These are phyloP conservation scores for Trissolcus brochymenae DNA, from an alignment of 2,888 invertebrate species.

Conservation along the genomic window DNA sequence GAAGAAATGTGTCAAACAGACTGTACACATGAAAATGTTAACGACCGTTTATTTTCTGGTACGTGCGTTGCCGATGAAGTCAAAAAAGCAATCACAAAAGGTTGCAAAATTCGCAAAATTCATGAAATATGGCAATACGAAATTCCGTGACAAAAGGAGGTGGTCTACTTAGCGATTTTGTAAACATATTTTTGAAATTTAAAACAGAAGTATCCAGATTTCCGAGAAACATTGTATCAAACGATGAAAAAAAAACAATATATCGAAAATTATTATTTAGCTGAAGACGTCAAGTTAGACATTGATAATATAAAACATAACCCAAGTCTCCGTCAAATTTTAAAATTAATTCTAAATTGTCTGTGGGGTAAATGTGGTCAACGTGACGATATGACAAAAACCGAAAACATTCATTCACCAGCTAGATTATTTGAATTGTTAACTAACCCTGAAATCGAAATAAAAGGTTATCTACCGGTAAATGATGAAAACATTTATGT, in stretches of 20 bases:
- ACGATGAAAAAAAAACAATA: no score
- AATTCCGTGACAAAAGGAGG: not conserved
- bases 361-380: no score
- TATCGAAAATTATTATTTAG: no score
- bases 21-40: not conserved
- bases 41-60: not conserved
- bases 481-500: conserved; percentile 12
- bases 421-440: not conserved
- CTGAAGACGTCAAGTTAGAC: no score
- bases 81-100: not conserved
- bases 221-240: no score
- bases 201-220: conserved; percentile 16
- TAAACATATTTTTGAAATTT: conserved; percentile 20
- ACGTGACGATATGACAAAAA: no score
- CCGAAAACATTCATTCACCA: no score
- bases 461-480: conserved; percentile 6
- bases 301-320: no score
- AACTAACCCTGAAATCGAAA: not conserved
- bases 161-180: conserved; percentile 20
- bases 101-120: not conserved
- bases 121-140: conserved; percentile 31
- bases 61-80: conserved; percentile 15
- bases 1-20: conserved; percentile 28
- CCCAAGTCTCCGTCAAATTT: no score
- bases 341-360: no score